Base-by-base conservation (phyloP, 2,113 vertebrate species). In the Odobenus rosmarus region DNA sequence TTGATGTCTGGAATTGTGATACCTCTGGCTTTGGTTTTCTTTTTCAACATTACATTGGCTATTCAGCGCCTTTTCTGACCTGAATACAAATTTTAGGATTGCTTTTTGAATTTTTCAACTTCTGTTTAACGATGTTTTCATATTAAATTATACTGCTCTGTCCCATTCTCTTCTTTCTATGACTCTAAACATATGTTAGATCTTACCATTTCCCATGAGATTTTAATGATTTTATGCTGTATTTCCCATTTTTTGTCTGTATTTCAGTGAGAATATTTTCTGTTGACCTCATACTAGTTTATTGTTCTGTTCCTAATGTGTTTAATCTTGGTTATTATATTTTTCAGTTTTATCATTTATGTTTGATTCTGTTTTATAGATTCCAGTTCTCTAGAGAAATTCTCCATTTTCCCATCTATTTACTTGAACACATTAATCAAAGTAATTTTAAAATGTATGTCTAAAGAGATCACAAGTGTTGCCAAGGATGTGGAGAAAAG, bases 181-280 rank as follows among this genome's bases (percentile, higher is more conserved):
- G 19, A 55, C 46, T 64, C 31, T 64, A 62, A 13, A 46, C 5
- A 2, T 62, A 89, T 49, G 5, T 51, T 62, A 36, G 5, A 51
- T 21, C 21, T 62, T 79, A 64, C 14, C 61, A 67, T 55, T 81
- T 55, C 26, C 76, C 61, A 81, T 4, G 81, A 46, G 46, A 81
- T 64, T 81, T 55, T 55, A n/a, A 64, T 90, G 42, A 90, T 79
- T 80, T 90, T 90, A 53, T 90, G 46, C n/a, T 91, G 36, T 55
- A 69, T 71, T 91, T 81, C 18, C 21, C n/a, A 55, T 39, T 86
- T 86, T 49, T 51, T 15, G 46, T 79, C 59, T 87, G 49, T 55
- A 31, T 71, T 82, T 92, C 28, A 57, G 77, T 57, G 36, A 69
- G 36, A 21, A 57, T 57, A 92, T 92, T 71, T 92, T 81, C 36